Evolutionary conservation across 64 coral and sea anemone species (phyloP), one percentile per base, ranked within the genome.

Genomic region (Acropora yongei): DNA sequence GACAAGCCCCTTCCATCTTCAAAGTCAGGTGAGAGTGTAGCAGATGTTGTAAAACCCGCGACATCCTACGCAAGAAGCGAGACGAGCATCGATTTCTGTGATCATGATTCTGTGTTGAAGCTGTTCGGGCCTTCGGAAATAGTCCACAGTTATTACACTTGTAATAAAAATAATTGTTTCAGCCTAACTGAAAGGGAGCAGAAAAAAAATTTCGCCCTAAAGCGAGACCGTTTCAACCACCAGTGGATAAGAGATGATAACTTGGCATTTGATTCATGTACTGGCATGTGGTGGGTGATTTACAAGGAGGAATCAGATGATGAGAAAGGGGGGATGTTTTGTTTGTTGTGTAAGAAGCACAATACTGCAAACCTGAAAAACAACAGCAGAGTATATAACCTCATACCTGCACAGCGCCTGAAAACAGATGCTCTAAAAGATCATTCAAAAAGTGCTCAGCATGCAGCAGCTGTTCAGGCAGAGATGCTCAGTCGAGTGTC

Each of bases 361-460:
- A 87, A 87, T 87, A 87, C 84, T 87, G 68, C 68, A 71, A 87
- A 87, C 67, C 84, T 74, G 45, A 87, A 87, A 74, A 87, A 73
- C 84, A 74, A 87, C 46, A 86, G 63, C 44, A 86, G 65, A 72
- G 83, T 72, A n/a, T 86, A 72, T 86, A 86, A 86, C 49, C 63
- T 72, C 66, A 86, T 48, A 17, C 83, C 83, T 72, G 61, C 83
- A 74, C 68, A 87, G 84, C 84, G 68, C 74, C 42, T 87, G 45
- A 87, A 87, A 87, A 87, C 84, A 74, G 84, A 87, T 87, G 67
- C 68, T 87, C 84, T 74, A 50, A 87, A 74, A 87, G 84, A 87
- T 71, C 84, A 87, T 87, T 41, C 84, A 74, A 74, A 48, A 71
- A 87, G 68, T 87, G 74, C 68, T 74, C 84, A 87, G 84, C 68